Evolutionary conservation across 2,888 invertebrate species (phyloP), one percentile per base, ranked within the genome.

Genomic region (Amphimallon solstitiale): DNA sequence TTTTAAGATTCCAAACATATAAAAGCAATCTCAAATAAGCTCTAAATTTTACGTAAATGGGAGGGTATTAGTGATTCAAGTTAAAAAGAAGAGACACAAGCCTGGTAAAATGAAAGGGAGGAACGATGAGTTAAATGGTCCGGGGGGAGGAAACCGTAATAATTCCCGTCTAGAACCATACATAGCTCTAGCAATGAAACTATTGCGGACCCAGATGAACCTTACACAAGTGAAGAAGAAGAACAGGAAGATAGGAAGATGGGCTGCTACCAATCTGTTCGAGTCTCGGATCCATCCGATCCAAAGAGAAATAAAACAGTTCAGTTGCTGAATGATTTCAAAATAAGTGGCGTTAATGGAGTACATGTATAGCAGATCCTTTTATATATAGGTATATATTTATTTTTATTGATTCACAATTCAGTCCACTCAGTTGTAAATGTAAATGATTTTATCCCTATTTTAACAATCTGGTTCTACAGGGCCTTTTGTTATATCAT

Each of bases 191-290:
- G 93, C 80, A 93, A 91, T 83, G 91, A 91, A 81, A 90, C 91
- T 59, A 90, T 90, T 76, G 90, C 90, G 76, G 90, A 90, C 71
- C 89, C 90, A 63, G 90, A 90, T 74, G 88, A 88, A 65, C 86
- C 90, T 74, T 90, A 89, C 75, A 89, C 89, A 71, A 95, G 93
- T 76, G 97, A 97, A 79, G 97, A 97, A 78, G 97, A 98, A 82
- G 97, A 98, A 81, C 98, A 98, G 84, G 98, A 98, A 84, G 96
- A 98, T 80, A 89, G 98, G 77, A 93, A 99, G 88, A 88, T 96
- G 80, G 95, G 98, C 71, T 97, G 97, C 97, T 98, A 98, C 68
- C 98, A 99, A 84, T 92, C 95, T 78, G 98, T 98, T 69, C 90
- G 98, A 68, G 96, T 98, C 78, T 93, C 93, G 75, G 98, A 98